Conservation (phyloP, 2,888 invertebrate genomes). For the Tigriopus californicus region DNA sequence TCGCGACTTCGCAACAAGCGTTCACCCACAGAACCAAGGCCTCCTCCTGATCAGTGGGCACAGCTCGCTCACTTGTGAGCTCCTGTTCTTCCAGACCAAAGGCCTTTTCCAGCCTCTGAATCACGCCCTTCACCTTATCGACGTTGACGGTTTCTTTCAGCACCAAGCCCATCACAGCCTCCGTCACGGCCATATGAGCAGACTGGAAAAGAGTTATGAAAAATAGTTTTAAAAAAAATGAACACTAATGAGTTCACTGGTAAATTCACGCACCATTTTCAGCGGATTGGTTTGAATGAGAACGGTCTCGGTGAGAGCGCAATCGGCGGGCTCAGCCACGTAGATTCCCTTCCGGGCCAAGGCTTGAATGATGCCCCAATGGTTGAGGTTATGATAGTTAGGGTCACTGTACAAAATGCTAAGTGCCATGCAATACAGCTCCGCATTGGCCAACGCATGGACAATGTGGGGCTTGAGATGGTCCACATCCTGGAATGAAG, state of each 20-base stretch:
- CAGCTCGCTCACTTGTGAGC: neutral
- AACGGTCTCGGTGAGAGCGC: constrained; percentile 80
- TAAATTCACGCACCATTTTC: constrained; percentile 50
- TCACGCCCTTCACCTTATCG: constrained; percentile 66
- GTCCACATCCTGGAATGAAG: constrained; percentile 54
- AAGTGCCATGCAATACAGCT: constrained; percentile 79
- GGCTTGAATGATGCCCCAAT: constrained; percentile 84
- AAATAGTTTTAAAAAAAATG: neutral
- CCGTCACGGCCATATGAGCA: constrained; percentile 87
- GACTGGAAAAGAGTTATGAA: constrained; percentile 38
- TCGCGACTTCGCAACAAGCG: constrained; percentile 60
- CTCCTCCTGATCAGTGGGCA: constrained; percentile 46
- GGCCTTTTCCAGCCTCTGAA: constrained; percentile 44
- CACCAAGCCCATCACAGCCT: constrained; percentile 82
- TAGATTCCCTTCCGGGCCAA: constrained; percentile 76
- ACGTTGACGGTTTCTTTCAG: constrained; percentile 75
- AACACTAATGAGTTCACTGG: neutral
- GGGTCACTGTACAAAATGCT: constrained; percentile 91
- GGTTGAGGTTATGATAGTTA: constrained; percentile 85
- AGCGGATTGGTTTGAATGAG: constrained; percentile 88
- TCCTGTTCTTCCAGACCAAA: constrained; percentile 21
- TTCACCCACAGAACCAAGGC: constrained; percentile 74
- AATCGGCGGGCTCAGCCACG: constrained; percentile 59
- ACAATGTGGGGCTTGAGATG: constrained; percentile 82
- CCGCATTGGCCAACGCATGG: constrained; percentile 76